A percentile compares a stretch with the other conserved stretches of the same genome.
Evolutionary conservation across 2,797 vertebrate species (phyloP).

Genomic region (Alexandromys oeconomus): DNA sequence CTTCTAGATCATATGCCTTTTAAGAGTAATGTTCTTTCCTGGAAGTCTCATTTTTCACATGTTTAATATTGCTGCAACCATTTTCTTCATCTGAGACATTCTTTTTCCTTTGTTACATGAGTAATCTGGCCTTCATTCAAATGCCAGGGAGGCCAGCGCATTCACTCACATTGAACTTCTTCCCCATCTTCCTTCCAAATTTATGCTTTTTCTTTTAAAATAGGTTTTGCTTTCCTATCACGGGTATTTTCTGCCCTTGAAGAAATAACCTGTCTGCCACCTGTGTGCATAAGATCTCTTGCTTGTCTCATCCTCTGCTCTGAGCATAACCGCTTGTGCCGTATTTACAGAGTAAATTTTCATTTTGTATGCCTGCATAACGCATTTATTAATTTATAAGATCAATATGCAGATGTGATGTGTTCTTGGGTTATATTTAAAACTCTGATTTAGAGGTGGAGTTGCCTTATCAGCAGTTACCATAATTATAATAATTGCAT

Average conservation of each 20-base stretch:
- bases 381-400: slow-evolving; percentile 68
- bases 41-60: not conserved
- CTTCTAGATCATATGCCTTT: not conserved
- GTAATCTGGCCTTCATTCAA: not conserved
- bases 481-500: slow-evolving; percentile 50
- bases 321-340: not conserved
- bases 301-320: not conserved
- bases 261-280: not conserved
- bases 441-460: not conserved
- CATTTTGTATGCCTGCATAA: not conserved
- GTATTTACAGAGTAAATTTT: slow-evolving; percentile 29
- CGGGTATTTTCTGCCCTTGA: not conserved
- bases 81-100: not conserved
- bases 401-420: slow-evolving; percentile 45
- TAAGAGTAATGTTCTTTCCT: not conserved
- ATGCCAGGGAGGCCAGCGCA: not conserved
- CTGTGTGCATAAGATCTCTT: fast-evolving
- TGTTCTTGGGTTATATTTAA: slow-evolving; percentile 60
- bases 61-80: not conserved
- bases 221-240: not conserved
- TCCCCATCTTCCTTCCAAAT: not conserved
- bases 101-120: not conserved
- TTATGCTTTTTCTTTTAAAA: not conserved
- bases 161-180: not conserved
- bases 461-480: slow-evolving; percentile 58